Evolutionary conservation across 2,113 vertebrate species (phyloP), one percentile per base, ranked within the genome.

Genomic region (Tragelaphus strepsiceros): DNA sequence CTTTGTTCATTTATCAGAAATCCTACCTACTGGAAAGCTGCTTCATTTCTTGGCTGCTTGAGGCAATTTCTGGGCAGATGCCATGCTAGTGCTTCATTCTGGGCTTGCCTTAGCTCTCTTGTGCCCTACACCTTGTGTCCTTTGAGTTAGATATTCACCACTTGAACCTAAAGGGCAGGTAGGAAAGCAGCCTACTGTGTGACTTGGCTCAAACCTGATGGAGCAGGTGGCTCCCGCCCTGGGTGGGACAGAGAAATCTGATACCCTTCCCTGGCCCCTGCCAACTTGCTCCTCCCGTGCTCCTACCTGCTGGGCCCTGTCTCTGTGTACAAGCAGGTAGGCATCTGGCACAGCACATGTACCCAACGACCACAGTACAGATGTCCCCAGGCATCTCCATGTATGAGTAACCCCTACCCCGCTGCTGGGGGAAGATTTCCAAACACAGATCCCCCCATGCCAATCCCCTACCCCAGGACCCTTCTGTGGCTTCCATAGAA

Each of bases 1-100:
- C 97, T 97, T 88, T 93, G 85, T 56, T 97, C 96, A 97, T 96
- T 94, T 94, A 88, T 96, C 97, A 96, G 96, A 90, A 90, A 85
- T 21, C 54, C 89, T 88, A 58, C 51, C 90, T 95, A 53, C 54
- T 54, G 59, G 88, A 96, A 97, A 96, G 54, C 35, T 32, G 32
- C 59, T 92, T 80, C n/a, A 64, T 78, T 49, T 51, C 22, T 54
- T 80, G 59, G 58, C 85, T 83, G 64, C 88, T 97, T 86, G 92
- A 61, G 51, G 88, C 30, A 61, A 28, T 91, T 58, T 58, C 56
- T 95, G 88, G 74, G 49, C 85, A 89, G 54, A 54, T 15, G 82
- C 59, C 95, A 94, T 2, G 35, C n/a, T 64, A 5, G 24, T 51
- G 71, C 16, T 6, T 30, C 22, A 28, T 7, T 46, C 74, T n/a